These are phyloP conservation scores for Temnothorax curvispinosus DNA, from an alignment of 1,140 invertebrate species.

Conservation along the genomic window DNA sequence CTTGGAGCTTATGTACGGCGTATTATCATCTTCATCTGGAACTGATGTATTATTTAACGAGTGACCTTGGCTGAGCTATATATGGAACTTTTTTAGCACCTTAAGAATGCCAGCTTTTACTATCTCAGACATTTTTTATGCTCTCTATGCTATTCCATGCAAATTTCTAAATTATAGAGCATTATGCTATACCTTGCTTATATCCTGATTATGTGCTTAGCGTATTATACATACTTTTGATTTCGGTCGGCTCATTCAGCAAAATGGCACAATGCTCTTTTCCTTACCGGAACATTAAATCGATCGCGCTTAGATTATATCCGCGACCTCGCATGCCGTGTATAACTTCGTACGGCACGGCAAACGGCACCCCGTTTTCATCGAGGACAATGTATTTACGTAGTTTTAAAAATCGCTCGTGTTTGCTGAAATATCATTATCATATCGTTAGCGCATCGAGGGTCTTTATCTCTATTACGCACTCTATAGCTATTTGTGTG, in stretches of 20 bases:
- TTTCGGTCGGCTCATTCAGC: conserved; percentile 28
- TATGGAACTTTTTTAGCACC: neutral
- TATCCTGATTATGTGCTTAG: neutral
- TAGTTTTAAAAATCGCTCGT: conserved; percentile 19
- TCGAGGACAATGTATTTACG: conserved; percentile 41
- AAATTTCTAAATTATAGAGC: conserved; percentile 7
- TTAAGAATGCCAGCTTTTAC: neutral
- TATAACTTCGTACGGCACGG: conserved; percentile 30
- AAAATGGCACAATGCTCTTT: conserved; percentile 64
- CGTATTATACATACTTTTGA: neutral
- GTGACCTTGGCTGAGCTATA: conserved; percentile 9
- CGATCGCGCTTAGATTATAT: conserved; percentile 71
- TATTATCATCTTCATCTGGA: neutral
- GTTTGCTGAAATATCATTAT: conserved; percentile 47
- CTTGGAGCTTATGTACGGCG: neutral
- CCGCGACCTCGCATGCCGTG: conserved; percentile 66
- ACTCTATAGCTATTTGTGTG: neutral
- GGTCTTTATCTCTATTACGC: conserved; percentile 26
- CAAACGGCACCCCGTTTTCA: conserved; percentile 20
- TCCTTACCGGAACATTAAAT: conserved; percentile 61
- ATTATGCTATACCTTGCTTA: neutral
- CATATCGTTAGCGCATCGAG: conserved; percentile 9
- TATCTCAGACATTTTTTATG: conserved; percentile 2
- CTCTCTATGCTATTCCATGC: neutral
- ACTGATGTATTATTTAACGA: conserved; percentile 24